Evolutionary conservation across 2,113 vertebrate species (phyloP).

Genomic region (Eulemur rufifrons): DNA sequence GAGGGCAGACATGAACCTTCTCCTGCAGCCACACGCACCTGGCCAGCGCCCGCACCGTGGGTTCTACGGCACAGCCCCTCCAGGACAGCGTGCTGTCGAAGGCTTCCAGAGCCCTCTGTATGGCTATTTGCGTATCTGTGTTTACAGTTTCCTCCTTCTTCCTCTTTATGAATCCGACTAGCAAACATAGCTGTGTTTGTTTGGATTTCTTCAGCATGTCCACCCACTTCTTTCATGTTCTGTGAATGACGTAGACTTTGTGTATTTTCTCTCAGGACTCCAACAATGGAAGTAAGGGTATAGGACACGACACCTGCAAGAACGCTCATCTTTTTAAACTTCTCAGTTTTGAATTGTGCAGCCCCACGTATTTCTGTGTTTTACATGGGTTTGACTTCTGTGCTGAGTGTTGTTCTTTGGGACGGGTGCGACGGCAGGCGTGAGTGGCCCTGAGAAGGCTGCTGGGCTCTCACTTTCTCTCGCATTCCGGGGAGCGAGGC

Average conservation of each 20-base stretch:
- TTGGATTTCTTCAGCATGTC: slow-evolving; percentile 47
- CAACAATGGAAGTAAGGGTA: neutral
- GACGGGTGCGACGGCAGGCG: neutral
- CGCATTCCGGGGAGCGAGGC: neutral
- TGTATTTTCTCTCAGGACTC: slow-evolving; percentile 29
- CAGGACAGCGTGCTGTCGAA: neutral
- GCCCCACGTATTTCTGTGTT: neutral
- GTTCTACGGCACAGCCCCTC: neutral
- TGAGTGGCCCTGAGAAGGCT: neutral
- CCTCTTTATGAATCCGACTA: slow-evolving; percentile 51
- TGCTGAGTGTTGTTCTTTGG: neutral
- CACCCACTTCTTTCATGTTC: slow-evolving; percentile 27
- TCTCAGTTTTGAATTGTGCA: neutral
- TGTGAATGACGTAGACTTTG: slow-evolving; percentile 1
- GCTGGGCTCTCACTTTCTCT: neutral
- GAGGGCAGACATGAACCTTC: neutral
- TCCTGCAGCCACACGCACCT: neutral
- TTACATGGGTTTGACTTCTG: neutral
- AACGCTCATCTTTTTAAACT: neutral
- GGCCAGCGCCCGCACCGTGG: neutral
- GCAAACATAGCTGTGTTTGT: slow-evolving; percentile 47
- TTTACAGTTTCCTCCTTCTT: slow-evolving; percentile 42
- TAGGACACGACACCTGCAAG: accelerated
- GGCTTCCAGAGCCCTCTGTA: neutral
- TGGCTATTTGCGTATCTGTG: neutral